These are phyloP conservation scores for Hemibates koningsi DNA, from an alignment of 2,113 vertebrate species.

Conservation along the genomic window DNA sequence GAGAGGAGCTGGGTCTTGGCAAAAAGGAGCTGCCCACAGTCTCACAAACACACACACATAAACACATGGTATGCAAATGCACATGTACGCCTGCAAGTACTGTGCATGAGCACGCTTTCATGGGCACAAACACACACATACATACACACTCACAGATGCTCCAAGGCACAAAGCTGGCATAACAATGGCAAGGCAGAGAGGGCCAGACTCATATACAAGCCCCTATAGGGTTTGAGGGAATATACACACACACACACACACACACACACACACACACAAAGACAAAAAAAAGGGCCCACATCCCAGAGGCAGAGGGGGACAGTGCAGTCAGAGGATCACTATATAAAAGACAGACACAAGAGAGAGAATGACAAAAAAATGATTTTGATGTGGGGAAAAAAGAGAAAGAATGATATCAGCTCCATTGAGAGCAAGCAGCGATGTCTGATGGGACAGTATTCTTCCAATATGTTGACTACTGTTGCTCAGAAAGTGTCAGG, in stretches of 20 bases:
- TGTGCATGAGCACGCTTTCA: background rate
- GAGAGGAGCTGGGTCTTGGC: conserved; percentile 50
- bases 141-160: conserved; percentile 28
- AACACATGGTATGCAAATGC: background rate
- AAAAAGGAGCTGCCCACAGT: conserved; percentile 1
- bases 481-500: conserved; percentile 8
- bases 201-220: conserved; percentile 45
- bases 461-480: conserved; percentile 5
- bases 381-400: conserved; percentile 17
- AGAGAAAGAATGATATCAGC: background rate
- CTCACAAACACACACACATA: background rate
- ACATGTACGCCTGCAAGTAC: background rate
- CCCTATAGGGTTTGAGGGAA: conserved; percentile 25
- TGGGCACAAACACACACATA: conserved; percentile 10
- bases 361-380: conserved; percentile 38
- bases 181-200: conserved; percentile 43
- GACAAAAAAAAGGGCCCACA: background rate
- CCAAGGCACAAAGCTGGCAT: conserved; percentile 53
- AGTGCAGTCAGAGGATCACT: conserved; percentile 29
- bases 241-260: background rate
- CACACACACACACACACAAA: background rate
- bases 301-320: conserved; percentile 31
- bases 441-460: background rate
- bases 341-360: conserved; percentile 31
- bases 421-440: background rate